These are phyloP conservation scores for Pangasius djambal DNA, from an alignment of 2,797 vertebrate genomes.

Conservation along the genomic window DNA sequence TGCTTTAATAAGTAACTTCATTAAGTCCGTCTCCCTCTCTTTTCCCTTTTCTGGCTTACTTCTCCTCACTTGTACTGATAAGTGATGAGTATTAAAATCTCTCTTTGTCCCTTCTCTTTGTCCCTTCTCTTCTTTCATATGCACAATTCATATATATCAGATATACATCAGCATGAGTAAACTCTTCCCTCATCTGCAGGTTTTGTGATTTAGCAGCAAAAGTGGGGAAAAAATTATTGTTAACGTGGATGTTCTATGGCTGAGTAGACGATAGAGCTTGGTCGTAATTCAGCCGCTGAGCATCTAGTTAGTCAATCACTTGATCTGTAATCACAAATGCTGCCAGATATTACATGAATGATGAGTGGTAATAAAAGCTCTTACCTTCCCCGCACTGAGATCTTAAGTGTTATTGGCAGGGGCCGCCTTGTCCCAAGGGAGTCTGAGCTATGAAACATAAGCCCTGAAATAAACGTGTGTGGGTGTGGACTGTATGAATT, in stretches of 20 bases:
- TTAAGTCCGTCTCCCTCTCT: slow-evolving; percentile 11
- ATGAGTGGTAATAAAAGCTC: slow-evolving; percentile 89
- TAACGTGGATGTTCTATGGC: slow-evolving; percentile 72
- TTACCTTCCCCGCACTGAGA: slow-evolving; percentile 78
- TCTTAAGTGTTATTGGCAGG: slow-evolving; percentile 86
- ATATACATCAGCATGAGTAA: slow-evolving; percentile 76
- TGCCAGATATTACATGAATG: slow-evolving; percentile 96
- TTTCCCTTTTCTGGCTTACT: neutral
- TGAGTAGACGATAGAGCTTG: slow-evolving; percentile 72
- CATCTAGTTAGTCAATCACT: slow-evolving; percentile 98
- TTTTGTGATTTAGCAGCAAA: slow-evolving; percentile 75
- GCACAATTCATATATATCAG: slow-evolving; percentile 55
- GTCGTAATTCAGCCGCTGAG: slow-evolving; percentile 92
- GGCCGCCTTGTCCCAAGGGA: slow-evolving; percentile 78
- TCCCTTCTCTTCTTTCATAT: neutral
- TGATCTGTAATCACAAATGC: slow-evolving; percentile 97
- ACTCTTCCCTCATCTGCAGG: slow-evolving; percentile 71
- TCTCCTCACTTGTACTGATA: slow-evolving; percentile 71
- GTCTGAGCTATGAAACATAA: slow-evolving; percentile 79
- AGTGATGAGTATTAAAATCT: slow-evolving; percentile 70
- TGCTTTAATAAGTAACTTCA: slow-evolving; percentile 8
- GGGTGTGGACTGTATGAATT: slow-evolving; percentile 25
- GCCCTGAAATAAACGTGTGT: slow-evolving; percentile 70
- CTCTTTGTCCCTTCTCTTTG: slow-evolving; percentile 70
- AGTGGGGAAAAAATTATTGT: slow-evolving; percentile 72